A percentile compares a stretch with the other conserved stretches of the same genome.
Evolutionary conservation across 2,888 invertebrate genomes (phyloP).

Genomic region (Aquatica leii): DNA sequence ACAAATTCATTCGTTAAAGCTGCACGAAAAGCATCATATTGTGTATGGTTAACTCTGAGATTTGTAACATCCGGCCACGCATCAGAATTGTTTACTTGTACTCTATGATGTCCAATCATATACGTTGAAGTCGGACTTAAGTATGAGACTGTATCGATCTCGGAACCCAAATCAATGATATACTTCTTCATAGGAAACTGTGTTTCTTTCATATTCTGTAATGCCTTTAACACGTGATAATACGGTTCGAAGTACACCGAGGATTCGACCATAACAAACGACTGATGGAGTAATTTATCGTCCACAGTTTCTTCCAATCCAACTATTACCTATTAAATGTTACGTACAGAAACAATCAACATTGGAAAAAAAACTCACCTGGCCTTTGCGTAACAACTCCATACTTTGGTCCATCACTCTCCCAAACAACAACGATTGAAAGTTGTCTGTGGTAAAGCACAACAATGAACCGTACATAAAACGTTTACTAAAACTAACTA

Average conservation of each 20-base stretch:
- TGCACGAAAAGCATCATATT: conserved; percentile 71
- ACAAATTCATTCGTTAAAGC: no score
- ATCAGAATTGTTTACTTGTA: no score
- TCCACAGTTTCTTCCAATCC: conserved; percentile 22
- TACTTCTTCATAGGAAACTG: conserved; percentile 74
- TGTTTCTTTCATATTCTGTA: conserved; percentile 66
- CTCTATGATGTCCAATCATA: no score
- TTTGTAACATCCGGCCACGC: conserved; percentile 62
- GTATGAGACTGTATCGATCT: no score
- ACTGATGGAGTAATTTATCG: conserved; percentile 44
- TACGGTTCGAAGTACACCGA: no score
- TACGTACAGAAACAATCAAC: no score
- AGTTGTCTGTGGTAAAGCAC: conserved; percentile 74
- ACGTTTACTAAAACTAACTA: conserved; percentile 65
- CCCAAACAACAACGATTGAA: conserved; percentile 73
- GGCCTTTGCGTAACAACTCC: conserved; percentile 63
- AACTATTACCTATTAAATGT: conserved; percentile 18
- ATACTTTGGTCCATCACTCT: conserved; percentile 69
- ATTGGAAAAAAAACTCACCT: conserved; percentile 63
- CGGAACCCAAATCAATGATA: conserved; percentile 65
- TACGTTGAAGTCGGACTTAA: no score
- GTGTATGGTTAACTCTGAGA: conserved; percentile 71
- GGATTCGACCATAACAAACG: conserved; percentile 76
- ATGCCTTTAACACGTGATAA: conserved; percentile 73
- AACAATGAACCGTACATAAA: conserved; percentile 78